These are phyloP conservation scores for Podarcis cretensis DNA, from an alignment of 2,113 vertebrate genomes.

Conservation along the genomic window DNA sequence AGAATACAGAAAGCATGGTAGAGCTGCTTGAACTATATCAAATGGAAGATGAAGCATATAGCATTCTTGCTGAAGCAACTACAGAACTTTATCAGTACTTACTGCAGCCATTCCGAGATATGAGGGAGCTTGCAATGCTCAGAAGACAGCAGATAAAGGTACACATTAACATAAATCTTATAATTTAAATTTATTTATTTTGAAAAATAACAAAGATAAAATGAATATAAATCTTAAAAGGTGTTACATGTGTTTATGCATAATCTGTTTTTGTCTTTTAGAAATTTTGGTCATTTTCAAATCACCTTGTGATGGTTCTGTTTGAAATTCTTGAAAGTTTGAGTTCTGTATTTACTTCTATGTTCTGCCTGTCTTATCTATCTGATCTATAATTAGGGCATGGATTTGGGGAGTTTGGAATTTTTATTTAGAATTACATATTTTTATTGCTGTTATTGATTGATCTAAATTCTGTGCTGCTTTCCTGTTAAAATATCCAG, in stretches of 20 bases:
- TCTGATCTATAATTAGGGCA: background rate
- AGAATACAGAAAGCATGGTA: conserved; percentile 93
- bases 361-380: background rate
- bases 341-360: background rate
- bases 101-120: conserved; percentile 96
- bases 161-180: conserved; percentile 18
- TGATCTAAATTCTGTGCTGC: background rate
- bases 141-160: conserved; percentile 98
- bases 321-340: background rate
- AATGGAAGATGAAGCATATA: conserved; percentile 92
- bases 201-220: no score
- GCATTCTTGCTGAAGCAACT: conserved; percentile 90
- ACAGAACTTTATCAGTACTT: conserved; percentile 96
- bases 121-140: conserved; percentile 96
- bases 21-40: conserved; percentile 93
- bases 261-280: background rate
- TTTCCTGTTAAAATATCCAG: background rate
- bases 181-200: background rate
- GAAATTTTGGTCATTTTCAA: background rate
- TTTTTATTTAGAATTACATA: background rate
- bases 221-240: background rate
- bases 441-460: background rate
- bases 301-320: background rate
- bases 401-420: background rate
- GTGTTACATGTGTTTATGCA: background rate